Evolutionary conservation across 2,113 vertebrate genomes (phyloP).

Genomic region (Sander lucioperca): DNA sequence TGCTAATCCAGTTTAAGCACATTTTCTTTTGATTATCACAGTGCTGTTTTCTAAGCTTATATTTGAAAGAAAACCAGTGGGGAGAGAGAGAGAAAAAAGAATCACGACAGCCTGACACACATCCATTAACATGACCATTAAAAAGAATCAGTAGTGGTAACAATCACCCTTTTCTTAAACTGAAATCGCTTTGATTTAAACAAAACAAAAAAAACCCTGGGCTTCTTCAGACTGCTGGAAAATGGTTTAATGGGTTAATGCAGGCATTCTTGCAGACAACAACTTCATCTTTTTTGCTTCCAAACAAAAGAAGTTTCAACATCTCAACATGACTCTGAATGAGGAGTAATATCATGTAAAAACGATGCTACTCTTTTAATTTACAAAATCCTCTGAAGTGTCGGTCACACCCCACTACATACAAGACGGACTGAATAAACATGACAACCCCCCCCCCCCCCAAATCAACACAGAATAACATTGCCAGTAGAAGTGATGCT

Average conservation of each 20-base stretch:
- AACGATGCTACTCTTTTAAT: conserved; percentile 75
- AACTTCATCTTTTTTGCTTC: conserved; percentile 74
- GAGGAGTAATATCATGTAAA: conserved; percentile 76
- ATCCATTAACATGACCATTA: conserved; percentile 36
- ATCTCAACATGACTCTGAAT: conserved; percentile 73
- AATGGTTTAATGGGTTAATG: conserved; percentile 87
- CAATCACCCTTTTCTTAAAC: background rate
- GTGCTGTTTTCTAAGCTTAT: conserved; percentile 33
- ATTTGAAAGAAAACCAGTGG: conserved; percentile 1
- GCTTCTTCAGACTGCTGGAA: conserved; percentile 74
- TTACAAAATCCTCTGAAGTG: conserved; percentile 79
- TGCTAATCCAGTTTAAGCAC: conserved; percentile 26
- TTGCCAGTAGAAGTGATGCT: conserved; percentile 80
- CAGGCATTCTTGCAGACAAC: conserved; percentile 82
- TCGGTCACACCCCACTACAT: conserved; percentile 77
- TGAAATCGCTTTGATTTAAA: conserved; percentile 2
- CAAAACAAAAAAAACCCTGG: background rate
- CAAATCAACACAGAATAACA: conserved; percentile 76
- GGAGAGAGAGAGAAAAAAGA: background rate
- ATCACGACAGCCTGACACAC: conserved; percentile 15
- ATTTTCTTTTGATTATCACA: conserved; percentile 62
- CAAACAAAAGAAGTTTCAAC: conserved; percentile 71
- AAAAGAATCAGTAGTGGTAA: conserved; percentile 18
- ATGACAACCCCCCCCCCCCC: conserved; percentile 60
- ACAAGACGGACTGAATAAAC: conserved; percentile 76